phyloP scores from a whole-genome alignment of 2,797 vertebrate genomes.

The Sarcophilus harrisii region DNA sequence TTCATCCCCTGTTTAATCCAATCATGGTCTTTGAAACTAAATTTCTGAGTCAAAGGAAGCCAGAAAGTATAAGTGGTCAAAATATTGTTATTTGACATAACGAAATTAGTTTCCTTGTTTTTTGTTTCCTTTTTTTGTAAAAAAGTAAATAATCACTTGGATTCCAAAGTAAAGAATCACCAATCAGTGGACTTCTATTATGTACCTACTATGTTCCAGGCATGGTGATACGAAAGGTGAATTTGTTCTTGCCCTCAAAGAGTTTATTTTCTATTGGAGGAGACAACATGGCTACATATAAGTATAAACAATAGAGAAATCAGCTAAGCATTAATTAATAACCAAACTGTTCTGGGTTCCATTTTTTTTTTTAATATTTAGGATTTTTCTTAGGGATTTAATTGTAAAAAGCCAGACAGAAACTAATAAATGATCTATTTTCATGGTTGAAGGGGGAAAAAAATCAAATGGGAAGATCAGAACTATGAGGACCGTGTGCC shows the following conservation, averaged over 20 bases:
- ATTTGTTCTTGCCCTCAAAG: not conserved
- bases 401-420: not conserved
- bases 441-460: not conserved
- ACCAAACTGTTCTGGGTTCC: slow-evolving; percentile 15
- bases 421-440: slow-evolving; percentile 16
- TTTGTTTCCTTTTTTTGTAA: not conserved
- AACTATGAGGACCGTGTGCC: not conserved
- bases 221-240: not conserved
- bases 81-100: not conserved
- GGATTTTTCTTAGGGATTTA: slow-evolving; percentile 2
- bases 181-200: not conserved
- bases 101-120: not conserved
- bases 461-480: not conserved
- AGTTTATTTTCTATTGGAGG: not conserved
- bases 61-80: not conserved
- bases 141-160: slow-evolving; percentile 35
- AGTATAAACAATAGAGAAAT: not conserved
- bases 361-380: slow-evolving; percentile 21
- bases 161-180: slow-evolving; percentile 27
- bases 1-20: slow-evolving; percentile 24
- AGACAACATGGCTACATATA: not conserved
- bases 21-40: slow-evolving; percentile 49
- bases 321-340: slow-evolving; percentile 23
- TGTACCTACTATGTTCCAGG: not conserved
- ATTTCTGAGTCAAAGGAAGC: not conserved